phyloP scores from a whole-genome alignment of 2,888 invertebrate species.

The Apamea anceps region DNA sequence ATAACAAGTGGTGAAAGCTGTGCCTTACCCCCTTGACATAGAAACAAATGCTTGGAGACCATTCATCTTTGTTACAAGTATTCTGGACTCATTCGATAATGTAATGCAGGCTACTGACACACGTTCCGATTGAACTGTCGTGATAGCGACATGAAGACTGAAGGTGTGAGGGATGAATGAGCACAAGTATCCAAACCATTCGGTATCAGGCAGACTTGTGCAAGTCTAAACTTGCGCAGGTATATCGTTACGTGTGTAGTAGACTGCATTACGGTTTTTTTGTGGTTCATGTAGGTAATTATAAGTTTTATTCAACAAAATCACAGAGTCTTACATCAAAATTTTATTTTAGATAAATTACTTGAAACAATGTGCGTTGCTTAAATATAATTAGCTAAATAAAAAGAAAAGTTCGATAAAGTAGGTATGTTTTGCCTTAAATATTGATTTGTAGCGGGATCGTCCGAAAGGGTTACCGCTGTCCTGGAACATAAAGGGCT shows the following conservation, averaged over 20 bases:
- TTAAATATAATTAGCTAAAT: background rate
- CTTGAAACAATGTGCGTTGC: background rate
- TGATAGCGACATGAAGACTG: too few relatives aligned
- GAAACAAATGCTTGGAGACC: slow-evolving; percentile 77
- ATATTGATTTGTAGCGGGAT: too few relatives aligned
- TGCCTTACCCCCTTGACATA: slow-evolving; percentile 78
- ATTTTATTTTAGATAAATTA: too few relatives aligned
- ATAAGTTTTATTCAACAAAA: background rate
- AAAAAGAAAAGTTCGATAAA: background rate
- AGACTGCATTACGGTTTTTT: background rate
- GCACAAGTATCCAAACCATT: too few relatives aligned
- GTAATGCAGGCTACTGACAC: too few relatives aligned
- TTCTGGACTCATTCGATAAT: slow-evolving; percentile 63
- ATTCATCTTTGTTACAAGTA: slow-evolving; percentile 60
- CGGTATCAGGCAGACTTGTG: too few relatives aligned
- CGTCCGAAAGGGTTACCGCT: too few relatives aligned
- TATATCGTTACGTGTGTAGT: too few relatives aligned
- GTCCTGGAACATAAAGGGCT: too few relatives aligned
- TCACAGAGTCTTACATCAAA: background rate
- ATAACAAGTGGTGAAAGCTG: slow-evolving; percentile 62
- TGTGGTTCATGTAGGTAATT: background rate
- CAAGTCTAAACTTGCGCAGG: too few relatives aligned
- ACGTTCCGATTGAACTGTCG: too few relatives aligned
- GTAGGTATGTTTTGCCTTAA: background rate
- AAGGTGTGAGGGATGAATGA: too few relatives aligned